Percentiles rank a stretch among this genome's conserved stretches.
phyloP scores from a whole-genome alignment of 2,888 invertebrate species.

The Pachycephus smyrnensis region DNA sequence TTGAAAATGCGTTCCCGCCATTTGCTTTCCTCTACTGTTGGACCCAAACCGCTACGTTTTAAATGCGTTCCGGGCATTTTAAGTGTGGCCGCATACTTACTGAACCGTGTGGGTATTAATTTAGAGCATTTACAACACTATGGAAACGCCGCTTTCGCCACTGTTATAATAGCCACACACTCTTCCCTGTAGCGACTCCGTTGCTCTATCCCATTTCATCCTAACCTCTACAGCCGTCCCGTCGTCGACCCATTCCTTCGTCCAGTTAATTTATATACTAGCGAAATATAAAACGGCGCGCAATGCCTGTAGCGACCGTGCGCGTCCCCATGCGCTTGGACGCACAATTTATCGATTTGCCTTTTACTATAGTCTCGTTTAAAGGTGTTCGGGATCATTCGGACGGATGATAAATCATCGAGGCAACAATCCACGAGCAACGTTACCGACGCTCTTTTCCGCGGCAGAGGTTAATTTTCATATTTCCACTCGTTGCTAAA shows the following conservation, averaged over 20 bases:
- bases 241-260: neutral
- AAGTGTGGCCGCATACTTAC: slow-evolving; percentile 31
- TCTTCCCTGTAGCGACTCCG: slow-evolving; percentile 23
- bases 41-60: too few species aligned
- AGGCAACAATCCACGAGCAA: neutral
- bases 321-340: neutral
- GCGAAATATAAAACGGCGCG: slow-evolving; percentile 35
- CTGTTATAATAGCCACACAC: neutral
- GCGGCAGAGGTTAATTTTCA: too few species aligned
- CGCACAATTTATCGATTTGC: slow-evolving; percentile 22
- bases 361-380: slow-evolving; percentile 14
- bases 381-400: slow-evolving; percentile 15
- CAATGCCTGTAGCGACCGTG: slow-evolving; percentile 8
- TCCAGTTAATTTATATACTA: slow-evolving; percentile 38
- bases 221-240: neutral
- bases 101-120: slow-evolving; percentile 27
- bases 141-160: neutral
- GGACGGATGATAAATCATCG: slow-evolving; percentile 19
- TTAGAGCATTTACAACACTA: slow-evolving; percentile 10
- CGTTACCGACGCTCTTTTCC: too few species aligned
- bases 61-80: slow-evolving; percentile 16
- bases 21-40: too few species aligned
- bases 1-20: too few species aligned
- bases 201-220: slow-evolving; percentile 18
- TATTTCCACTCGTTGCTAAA: too few species aligned